phyloP scores from a whole-genome alignment of 1,140 invertebrate genomes.

The Calephelis virginiensis region DNA sequence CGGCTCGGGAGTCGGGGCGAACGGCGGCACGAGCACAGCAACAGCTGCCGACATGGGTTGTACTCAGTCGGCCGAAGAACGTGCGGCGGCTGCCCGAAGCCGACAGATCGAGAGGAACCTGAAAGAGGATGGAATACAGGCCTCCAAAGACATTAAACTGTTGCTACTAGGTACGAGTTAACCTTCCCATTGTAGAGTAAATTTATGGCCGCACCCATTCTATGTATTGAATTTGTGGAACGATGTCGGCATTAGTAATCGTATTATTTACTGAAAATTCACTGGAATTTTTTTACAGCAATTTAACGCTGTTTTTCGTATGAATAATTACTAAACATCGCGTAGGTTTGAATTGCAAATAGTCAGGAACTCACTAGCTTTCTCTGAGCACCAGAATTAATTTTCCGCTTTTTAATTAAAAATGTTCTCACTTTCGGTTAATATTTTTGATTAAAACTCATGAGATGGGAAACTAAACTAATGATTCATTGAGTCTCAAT shows the following conservation, averaged over 20 bases:
- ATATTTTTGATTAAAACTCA: background rate
- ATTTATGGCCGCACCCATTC: conserved; percentile 59
- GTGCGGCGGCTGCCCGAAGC: conserved; percentile 96
- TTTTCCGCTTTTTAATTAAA: conserved; percentile 16
- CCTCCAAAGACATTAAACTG: conserved; percentile 99
- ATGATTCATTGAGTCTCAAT: conserved; percentile 1
- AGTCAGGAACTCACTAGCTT: conserved; percentile 5
- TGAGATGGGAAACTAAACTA: background rate
- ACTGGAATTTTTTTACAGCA: background rate
- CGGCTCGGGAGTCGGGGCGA: conserved; percentile 71
- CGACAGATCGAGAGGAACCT: conserved; percentile 98
- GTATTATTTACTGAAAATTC: conserved; percentile 4
- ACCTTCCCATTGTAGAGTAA: conserved; percentile 25
- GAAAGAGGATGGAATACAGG: conserved; percentile 98
- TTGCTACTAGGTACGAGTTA: conserved; percentile 92
- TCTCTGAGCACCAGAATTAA: conserved; percentile 8
- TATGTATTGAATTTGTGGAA: conserved; percentile 30
- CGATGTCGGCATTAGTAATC: conserved; percentile 7
- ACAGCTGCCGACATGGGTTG: conserved; percentile 91
- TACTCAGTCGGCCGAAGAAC: conserved; percentile 98
- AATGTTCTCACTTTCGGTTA: background rate
- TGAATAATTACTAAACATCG: conserved; percentile 11
- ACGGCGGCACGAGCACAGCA: conserved; percentile 54
- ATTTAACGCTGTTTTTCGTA: conserved; percentile 10
- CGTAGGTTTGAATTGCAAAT: conserved; percentile 11